These are phyloP conservation scores for Geotrupes spiniger DNA, from an alignment of 2,888 invertebrate genomes.

Conservation along the genomic window DNA sequence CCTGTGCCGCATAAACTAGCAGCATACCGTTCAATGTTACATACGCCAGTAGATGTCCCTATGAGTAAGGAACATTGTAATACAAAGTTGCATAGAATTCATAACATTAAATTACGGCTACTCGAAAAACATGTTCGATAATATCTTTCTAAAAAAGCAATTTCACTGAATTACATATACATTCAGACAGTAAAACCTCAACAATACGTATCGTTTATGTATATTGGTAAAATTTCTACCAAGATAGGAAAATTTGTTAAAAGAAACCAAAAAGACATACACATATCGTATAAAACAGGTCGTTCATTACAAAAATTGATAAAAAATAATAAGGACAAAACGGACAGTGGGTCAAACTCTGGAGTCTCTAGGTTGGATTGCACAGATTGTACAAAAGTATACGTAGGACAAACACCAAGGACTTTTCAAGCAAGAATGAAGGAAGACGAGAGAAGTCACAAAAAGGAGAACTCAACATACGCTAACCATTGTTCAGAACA, in stretches of 20 bases:
- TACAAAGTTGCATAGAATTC: constrained; percentile 1
- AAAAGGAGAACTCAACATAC: constrained; percentile 5
- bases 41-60: constrained; percentile 2
- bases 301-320: constrained; percentile 1
- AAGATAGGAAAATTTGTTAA: constrained; percentile 1
- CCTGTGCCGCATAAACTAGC: constrained; percentile 8
- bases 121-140: background rate
- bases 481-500: constrained; percentile 9
- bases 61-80: background rate
- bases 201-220: constrained; percentile 4
- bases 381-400: constrained; percentile 9
- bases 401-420: constrained; percentile 14
- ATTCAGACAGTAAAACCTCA: background rate
- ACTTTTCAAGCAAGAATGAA: constrained; percentile 8
- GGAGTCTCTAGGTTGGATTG: constrained; percentile 9
- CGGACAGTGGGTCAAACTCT: constrained; percentile 7
- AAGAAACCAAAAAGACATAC: background rate
- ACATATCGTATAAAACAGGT: constrained; percentile 5
- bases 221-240: constrained; percentile 6
- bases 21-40: background rate
- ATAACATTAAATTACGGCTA: constrained; percentile 5
- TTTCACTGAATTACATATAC: no score
- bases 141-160: no score
- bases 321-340: constrained; percentile 14
- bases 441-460: constrained; percentile 2